phyloP scores from a whole-genome alignment of 2,888 invertebrate genomes.

The Campopleginae sp. region DNA sequence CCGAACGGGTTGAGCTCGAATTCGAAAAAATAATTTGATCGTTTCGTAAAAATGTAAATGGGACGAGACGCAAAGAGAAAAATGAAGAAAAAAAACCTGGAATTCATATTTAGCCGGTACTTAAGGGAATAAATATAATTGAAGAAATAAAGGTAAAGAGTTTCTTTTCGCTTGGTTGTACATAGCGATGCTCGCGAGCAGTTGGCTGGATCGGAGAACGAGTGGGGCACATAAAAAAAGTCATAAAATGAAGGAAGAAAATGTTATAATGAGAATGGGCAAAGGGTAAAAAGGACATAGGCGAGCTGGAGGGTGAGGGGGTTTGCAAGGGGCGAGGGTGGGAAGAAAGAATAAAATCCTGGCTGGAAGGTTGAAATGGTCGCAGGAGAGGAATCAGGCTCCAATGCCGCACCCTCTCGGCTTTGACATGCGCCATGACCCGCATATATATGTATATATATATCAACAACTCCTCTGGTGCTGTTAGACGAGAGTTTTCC shows the following conservation, averaged over 20 bases:
- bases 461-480: conserved; percentile 23
- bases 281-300: conserved; percentile 11
- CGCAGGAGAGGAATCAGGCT: conserved; percentile 50
- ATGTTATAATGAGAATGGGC: not conserved
- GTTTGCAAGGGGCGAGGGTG: not conserved
- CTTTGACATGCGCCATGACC: conserved; percentile 82
- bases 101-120: not conserved
- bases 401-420: conserved; percentile 80
- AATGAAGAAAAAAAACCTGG: not conserved
- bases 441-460: conserved; percentile 73
- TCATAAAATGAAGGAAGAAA: conserved; percentile 4
- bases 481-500: conserved; percentile 42
- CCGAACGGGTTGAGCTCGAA: no score
- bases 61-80: not conserved
- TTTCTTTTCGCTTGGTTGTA: not conserved
- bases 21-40: no score
- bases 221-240: not conserved
- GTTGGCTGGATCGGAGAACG: not conserved
- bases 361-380: conserved; percentile 66
- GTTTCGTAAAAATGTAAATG: no score
- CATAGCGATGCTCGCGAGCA: not conserved
- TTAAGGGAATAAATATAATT: not conserved
- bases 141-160: conserved; percentile 1
- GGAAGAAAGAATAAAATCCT: conserved; percentile 62
- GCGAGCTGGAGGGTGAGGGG: not conserved